These are phyloP conservation scores for Cerceris ruficornis DNA, from an alignment of 2,888 invertebrate species.

Conservation along the genomic window DNA sequence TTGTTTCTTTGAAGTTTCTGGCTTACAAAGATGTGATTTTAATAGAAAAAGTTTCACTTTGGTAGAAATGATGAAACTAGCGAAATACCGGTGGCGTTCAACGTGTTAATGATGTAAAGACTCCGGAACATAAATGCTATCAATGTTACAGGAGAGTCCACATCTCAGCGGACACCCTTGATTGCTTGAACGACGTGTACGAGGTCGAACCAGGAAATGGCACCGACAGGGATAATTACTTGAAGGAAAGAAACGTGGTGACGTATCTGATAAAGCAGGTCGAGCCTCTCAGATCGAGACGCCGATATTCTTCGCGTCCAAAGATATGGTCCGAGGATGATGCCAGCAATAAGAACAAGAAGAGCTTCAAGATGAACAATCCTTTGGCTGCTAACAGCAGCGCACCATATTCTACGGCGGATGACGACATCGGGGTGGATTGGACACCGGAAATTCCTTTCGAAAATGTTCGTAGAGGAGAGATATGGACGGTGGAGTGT, in stretches of 20 bases:
- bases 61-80: no score
- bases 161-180: constrained; percentile 94
- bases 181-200: constrained; percentile 93
- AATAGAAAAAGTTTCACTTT: no score
- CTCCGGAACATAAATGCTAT: neutral
- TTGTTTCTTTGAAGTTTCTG: no score
- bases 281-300: constrained; percentile 87
- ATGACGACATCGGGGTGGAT: constrained; percentile 91
- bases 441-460: constrained; percentile 97
- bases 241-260: constrained; percentile 92
- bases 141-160: constrained; percentile 90
- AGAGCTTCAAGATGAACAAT: constrained; percentile 79
- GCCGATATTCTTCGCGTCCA: constrained; percentile 82
- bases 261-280: constrained; percentile 94
- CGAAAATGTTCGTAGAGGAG: constrained; percentile 87
- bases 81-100: no score
- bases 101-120: neutral
- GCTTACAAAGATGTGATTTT: no score
- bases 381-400: constrained; percentile 69
- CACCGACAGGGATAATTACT: constrained; percentile 90
- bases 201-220: constrained; percentile 97
- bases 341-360: constrained; percentile 74
- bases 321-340: constrained; percentile 76
- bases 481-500: neutral
- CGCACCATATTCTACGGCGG: constrained; percentile 84